Base-by-base conservation (phyloP, 37 sponge, comb jelly and placozoan species). In the Aphrocallistes beatrix region DNA sequence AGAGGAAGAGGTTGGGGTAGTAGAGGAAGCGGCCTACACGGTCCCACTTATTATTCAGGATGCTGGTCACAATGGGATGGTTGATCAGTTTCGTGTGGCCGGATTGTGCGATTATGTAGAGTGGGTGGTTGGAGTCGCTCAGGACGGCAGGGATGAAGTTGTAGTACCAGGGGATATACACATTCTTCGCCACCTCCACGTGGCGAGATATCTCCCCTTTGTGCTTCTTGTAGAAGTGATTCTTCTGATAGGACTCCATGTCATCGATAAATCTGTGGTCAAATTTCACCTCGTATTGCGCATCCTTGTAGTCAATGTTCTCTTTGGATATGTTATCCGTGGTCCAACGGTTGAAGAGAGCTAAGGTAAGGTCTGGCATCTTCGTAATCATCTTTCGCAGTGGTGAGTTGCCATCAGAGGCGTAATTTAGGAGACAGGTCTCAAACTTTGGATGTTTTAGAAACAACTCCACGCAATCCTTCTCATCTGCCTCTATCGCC, bases 11-110 rank as follows among this genome's bases (percentile, higher is more conserved):
- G 84, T 95, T 95, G 49, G 51, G 50, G 83, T 85, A 86, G 90
- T 91, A 99, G 81, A 94, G 81, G 30, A 47, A 39, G 34, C 91
- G 93, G 16, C 93, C 96, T 47, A 87, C 95, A 1, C 38, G 81
- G 28, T 38, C 85, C 99, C 99, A 99, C 89, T 94, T 93, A 82
- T 88, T 82, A 69, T 87, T 38, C 38, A 99, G 90, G 60, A 98
- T 87, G 47, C 88, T 91, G 40, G 88, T 84, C 47, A 93, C 95
- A 9, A 97, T 88, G 10, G 98, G 95, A 75, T 97, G 98, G 23
- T 82, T 89, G 39, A 97, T 93, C 0, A 97, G 90, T 45, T 92
- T 60, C 17, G 75, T 60, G 34, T 60, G 75, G 10, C 75, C 75
- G 3, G 83, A 50, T 39, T 87, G 75, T 21, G 75, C 75, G 17